Evolutionary conservation across 2,888 invertebrate genomes (phyloP).

Genomic region (Aethes cnicana): DNA sequence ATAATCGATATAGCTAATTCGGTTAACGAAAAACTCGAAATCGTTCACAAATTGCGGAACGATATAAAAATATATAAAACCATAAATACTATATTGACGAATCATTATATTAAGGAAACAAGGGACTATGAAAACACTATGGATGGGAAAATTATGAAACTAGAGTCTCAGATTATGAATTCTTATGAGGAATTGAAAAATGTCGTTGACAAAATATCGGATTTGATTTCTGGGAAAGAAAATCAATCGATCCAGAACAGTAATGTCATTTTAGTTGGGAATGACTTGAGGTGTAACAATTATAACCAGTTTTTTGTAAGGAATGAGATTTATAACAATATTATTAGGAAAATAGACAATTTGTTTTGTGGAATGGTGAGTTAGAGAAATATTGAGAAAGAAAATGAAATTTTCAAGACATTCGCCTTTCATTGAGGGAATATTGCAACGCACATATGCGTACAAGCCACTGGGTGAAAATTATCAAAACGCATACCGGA

Average conservation of each 20-base stretch:
- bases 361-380: conserved; percentile 74
- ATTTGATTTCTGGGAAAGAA: conserved; percentile 22
- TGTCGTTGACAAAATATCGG: conserved; percentile 56
- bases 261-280: conserved; percentile 64
- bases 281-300: conserved; percentile 58
- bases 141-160: conserved; percentile 60
- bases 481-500: no score
- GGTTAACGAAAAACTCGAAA: conserved; percentile 72
- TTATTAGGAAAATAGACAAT: conserved; percentile 73
- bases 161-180: conserved; percentile 61
- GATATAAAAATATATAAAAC: conserved; percentile 76
- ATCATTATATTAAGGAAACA: conserved; percentile 71
- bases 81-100: conserved; percentile 72
- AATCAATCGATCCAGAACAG: conserved; percentile 57
- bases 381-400: conserved; percentile 28
- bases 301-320: conserved; percentile 58
- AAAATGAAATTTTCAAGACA: no score
- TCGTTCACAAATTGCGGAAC: conserved; percentile 68
- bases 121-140: conserved; percentile 65
- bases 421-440: no score
- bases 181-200: conserved; percentile 64
- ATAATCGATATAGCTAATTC: conserved; percentile 61
- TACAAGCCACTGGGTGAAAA: background rate
- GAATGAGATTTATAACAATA: conserved; percentile 70
- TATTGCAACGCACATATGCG: background rate